Base-by-base conservation (phyloP, 2,888 invertebrate species). In the Metopia argyrocephala region DNA sequence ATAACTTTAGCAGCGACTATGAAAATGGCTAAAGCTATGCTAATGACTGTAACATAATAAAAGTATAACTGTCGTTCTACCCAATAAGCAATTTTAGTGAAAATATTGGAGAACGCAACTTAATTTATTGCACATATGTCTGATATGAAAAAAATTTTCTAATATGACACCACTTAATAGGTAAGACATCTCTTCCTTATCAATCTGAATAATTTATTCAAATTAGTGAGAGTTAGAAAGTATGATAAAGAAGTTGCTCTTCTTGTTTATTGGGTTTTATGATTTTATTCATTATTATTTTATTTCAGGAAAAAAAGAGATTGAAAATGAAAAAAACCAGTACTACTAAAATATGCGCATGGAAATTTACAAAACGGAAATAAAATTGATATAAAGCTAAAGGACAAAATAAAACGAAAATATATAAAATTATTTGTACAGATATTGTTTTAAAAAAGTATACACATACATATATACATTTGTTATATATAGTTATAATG, bases 311-410 rank as follows among this genome's bases (percentile, higher is more conserved):
- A 15, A 23, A 45, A 5, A 7, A 38, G 7, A 20, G 18, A 7
- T 5, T 5, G 9, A 69, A 5, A 48, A 31, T n/a, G 45, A 59
- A 50, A 20, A 45, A 45, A 52, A 15, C n/a, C 45, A 73, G 48
- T 56, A 46, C 56, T 48, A 66, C 71, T 76, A 71, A 79, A 66
- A 71, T 62, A 62, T 71, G 56, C 54, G 54, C 70, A 69, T 61
- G 27, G 50, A 62, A 61, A 79, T 38, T 71, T 56, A 66, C 66
- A 76, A 66, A 79, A 70, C 48, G 66, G 70, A 66, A 56, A 61
- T 70, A 70, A 68, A 70, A 61, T 79, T 61, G 46, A 70, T 76
- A 71, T 64, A 79, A 52, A 64, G 21, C 57, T 52, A 69, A 3
- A 45, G 64, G 28, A 79, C 50, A 68, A 64, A n/a, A n/a, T n/a